Evolutionary conservation across 2,888 invertebrate species (phyloP).

Genomic region (Epicampocera succincta): DNA sequence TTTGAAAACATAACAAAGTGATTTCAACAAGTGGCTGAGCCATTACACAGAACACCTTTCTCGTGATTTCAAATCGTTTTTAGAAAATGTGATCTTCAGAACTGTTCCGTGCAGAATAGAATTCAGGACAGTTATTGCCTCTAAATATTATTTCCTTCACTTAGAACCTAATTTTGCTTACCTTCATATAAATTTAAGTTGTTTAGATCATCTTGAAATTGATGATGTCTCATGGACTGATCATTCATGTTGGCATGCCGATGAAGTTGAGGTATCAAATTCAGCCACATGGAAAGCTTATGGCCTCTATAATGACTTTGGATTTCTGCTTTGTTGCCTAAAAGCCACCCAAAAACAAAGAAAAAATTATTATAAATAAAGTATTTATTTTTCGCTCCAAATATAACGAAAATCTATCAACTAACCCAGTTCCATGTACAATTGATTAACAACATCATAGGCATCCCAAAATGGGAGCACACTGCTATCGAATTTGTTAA

Average conservation of each 20-base stretch:
- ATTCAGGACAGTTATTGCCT: too few species aligned
- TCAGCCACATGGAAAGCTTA: conserved; percentile 96
- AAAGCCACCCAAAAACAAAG: conserved; percentile 2
- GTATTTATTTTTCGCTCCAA: background rate
- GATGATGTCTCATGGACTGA: conserved; percentile 93
- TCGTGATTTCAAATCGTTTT: too few species aligned
- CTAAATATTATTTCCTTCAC: too few species aligned
- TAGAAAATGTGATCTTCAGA: too few species aligned
- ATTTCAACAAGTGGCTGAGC: too few species aligned
- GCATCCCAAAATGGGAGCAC: conserved; percentile 91
- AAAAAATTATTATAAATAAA: background rate
- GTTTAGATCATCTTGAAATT: conserved; percentile 88
- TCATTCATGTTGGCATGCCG: conserved; percentile 89
- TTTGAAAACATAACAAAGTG: too few species aligned
- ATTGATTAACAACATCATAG: conserved; percentile 94
- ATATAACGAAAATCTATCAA: background rate
- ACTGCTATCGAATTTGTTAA: conserved; percentile 71
- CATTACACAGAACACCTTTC: too few species aligned
- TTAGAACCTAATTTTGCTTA: conserved; percentile 79
- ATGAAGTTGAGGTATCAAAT: conserved; percentile 94
- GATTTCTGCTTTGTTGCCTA: conserved; percentile 88
- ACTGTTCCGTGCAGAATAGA: too few species aligned
- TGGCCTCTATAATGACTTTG: conserved; percentile 96
- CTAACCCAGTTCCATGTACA: conserved; percentile 91
- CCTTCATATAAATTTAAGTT: conserved; percentile 87